Evolutionary conservation across 2,113 vertebrate genomes (phyloP), one percentile per base, ranked within the genome.

Genomic region (Chloropsis cyanopogon): DNA sequence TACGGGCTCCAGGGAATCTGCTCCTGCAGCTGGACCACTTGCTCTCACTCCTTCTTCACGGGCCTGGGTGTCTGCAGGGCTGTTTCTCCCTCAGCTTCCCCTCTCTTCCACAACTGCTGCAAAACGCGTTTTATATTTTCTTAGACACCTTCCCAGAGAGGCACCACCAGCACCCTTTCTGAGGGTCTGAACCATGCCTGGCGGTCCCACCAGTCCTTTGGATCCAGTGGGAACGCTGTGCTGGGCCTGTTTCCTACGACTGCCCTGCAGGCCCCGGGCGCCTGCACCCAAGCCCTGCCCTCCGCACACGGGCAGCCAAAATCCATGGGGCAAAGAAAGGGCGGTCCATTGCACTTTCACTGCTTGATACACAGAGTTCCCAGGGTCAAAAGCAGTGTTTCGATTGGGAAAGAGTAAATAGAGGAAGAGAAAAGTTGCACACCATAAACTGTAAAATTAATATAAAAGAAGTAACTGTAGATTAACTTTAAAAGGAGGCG

Each of bases 251-350:
- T 26, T 10, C n/a, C 22, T 33, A 19, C 1, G 6, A 50, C 49
- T 37, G 8, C 37, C n/a, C 33, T 8, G n/a, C n/a, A 2, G 23
- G 53, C 42, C n/a, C 12, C 0, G 1, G 9, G 29, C 3, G 2
- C 37, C 49, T 8, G 17, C 59, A 26, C 25, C 22, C 11, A 10
- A 10, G 17, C 1, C 2, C 24, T 1, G 11, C 24, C 23, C 42
- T 5, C 29, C 0, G 0, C 31, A 9, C 23, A 0, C 0, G 0
- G 9, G 11, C 5, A 14, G 35, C 14, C 41, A 25, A 17, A 46
- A 23, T 4, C 11, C 1, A 0, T 2, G 1, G 13, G 17, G 25
- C 7, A 47, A 8, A 29, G 6, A 3, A 24, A 19, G 9, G 8
- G 7, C 0, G 0, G 10, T 3, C 1, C 12, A 3, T 35, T 31